Conservation (phyloP, 2,888 invertebrate species). For the Odontocolon sp. region DNA sequence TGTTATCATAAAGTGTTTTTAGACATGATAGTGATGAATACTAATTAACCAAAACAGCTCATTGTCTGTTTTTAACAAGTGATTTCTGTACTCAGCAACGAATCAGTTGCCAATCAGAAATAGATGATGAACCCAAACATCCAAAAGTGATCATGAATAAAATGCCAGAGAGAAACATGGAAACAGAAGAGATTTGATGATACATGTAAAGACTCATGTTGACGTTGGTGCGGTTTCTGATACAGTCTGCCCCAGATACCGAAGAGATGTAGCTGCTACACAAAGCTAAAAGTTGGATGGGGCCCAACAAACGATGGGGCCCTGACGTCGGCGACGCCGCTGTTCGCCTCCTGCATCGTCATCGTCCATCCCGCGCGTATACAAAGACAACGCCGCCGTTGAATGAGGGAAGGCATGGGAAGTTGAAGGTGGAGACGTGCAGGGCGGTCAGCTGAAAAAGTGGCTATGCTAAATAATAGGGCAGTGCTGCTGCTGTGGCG, state of each 20-base stretch:
- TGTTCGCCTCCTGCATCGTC: conserved; percentile 75
- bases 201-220: background rate
- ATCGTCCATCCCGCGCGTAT: conserved; percentile 73
- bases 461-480: conserved; percentile 81
- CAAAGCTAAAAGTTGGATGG: conserved; percentile 10
- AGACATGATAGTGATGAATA: no score
- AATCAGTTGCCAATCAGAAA: no score
- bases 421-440: conserved; percentile 67
- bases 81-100: no score
- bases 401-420: conserved; percentile 65
- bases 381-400: conserved; percentile 79
- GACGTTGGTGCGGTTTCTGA: background rate
- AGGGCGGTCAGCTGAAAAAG: conserved; percentile 74
- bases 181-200: background rate
- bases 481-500: conserved; percentile 56
- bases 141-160: no score
- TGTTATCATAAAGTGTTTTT: no score
- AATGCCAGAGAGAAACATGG: no score
- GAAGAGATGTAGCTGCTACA: conserved; percentile 19
- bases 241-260: background rate
- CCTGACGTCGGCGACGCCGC: conserved; percentile 54
- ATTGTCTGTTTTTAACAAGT: no score
- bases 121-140: no score
- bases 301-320: conserved; percentile 34
- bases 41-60: no score